Conservation (phyloP, 2,888 invertebrate genomes). For the Aspidiotus destructor region DNA sequence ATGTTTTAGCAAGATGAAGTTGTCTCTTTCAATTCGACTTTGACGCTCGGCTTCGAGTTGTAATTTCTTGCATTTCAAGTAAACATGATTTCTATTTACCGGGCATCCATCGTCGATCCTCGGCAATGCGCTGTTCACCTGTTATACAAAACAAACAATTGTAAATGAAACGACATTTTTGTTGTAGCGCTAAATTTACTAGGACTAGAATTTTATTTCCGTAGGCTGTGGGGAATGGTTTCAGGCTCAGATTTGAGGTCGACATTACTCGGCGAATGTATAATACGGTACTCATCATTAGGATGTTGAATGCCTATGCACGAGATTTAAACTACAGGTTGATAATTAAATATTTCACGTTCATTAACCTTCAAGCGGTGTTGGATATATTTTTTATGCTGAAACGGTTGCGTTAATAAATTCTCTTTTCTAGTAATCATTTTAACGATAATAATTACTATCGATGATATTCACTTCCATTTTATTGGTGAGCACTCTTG, state of each 20-base stretch:
- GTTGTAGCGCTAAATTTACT: too few relatives aligned
- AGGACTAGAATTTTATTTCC: too few relatives aligned
- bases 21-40: constrained; percentile 55
- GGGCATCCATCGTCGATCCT: constrained; percentile 60
- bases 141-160: neutral
- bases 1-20: constrained; percentile 57
- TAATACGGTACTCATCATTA: too few relatives aligned
- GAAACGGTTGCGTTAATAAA: constrained; percentile 60
- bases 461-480: neutral
- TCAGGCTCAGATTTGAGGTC: too few relatives aligned
- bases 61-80: constrained; percentile 57
- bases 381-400: constrained; percentile 56
- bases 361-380: constrained; percentile 54
- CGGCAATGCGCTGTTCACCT: constrained; percentile 57
- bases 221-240: too few relatives aligned
- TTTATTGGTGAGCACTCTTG: too few relatives aligned
- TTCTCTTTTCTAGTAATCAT: constrained; percentile 65
- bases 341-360: too few relatives aligned
- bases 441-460: constrained; percentile 1
- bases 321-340: too few relatives aligned
- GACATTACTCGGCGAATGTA: too few relatives aligned
- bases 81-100: constrained; percentile 54
- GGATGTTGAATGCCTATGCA: too few relatives aligned
- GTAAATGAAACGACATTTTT: too few relatives aligned
- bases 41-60: constrained; percentile 60